Evolutionary conservation across 2,888 invertebrate genomes (phyloP), one percentile per base, ranked within the genome.

Genomic region (Philaethria dido): DNA sequence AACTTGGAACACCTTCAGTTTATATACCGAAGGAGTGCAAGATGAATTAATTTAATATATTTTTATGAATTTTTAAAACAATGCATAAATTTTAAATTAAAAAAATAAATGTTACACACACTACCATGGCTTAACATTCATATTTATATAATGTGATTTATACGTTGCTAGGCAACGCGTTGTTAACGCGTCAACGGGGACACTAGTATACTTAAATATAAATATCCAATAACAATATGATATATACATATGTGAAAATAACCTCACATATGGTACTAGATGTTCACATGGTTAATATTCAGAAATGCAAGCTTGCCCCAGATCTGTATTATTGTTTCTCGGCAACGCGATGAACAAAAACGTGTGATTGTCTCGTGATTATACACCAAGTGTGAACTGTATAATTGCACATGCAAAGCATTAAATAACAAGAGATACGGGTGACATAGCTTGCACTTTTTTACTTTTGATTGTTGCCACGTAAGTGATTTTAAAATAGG

Each of bases 281-380:
- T n/a, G 20, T 55, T 36, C 39, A 14, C 20, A 44, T 25, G 44
- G 25, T 44, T 59, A 59, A 59, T 36, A 54, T 42, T 59, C 16
- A 25, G 44, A 59, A 62, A 67, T 33, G 68, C 61, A 68, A 66
- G 44, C 57, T 42, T 66, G 55, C 52, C 62, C 60, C 18, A 62
- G 52, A 62, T 70, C 50, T 36, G 44, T 39, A 64, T 65, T 62
- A 70, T 70, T 68, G 67, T 70, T 65, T 55, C 59, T 64, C 39
- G 60, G 62, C 55, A 0, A 39, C 55, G 39, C 14, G 3, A 0
- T 29, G n/a, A 39, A 59, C 25, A 42, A 59, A 59, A 59, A 16
- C 29, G 29, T 45, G n/a, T 16, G 44, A 45, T 59, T 44, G 25
- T 59, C 59, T 59, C 42, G 42, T 29, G 6, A 16, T 59, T 44